Percentiles rank a stretch among this genome's conserved stretches.
Evolutionary conservation across 2,888 invertebrate genomes (phyloP).

Genomic region (Ophion ventricosus): DNA sequence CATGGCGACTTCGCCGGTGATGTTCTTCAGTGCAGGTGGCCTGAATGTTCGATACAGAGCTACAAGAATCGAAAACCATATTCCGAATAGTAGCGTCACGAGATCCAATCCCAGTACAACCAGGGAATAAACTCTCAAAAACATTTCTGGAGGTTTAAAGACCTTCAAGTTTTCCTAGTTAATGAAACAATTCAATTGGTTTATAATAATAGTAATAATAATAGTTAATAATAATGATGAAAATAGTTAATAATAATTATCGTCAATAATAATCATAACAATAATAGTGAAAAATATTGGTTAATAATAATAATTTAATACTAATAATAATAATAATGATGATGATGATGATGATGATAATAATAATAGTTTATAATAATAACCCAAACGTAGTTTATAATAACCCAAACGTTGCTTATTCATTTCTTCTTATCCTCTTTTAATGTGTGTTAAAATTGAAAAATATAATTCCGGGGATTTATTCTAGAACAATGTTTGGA

Average conservation of each 20-base stretch:
- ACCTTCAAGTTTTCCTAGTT: constrained; percentile 57
- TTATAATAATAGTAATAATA: background rate
- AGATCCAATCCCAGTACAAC: constrained; percentile 85
- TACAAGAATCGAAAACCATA: constrained; percentile 84
- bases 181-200: background rate
- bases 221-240: background rate
- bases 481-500: background rate
- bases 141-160: constrained; percentile 84
- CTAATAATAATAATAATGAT: background rate
- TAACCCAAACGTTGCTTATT: too few relatives aligned
- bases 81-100: constrained; percentile 84
- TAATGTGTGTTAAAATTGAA: background rate
- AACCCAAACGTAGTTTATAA: too few relatives aligned
- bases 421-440: too few relatives aligned
- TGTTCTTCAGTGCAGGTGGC: constrained; percentile 86
- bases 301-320: background rate
- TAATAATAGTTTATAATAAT: too few relatives aligned
- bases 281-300: too few relatives aligned
- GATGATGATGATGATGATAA: background rate
- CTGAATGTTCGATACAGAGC: constrained; percentile 84
- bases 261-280: too few relatives aligned
- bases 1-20: constrained; percentile 87
- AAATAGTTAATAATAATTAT: too few relatives aligned
- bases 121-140: constrained; percentile 85
- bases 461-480: background rate